Conservation (phyloP, 2,888 invertebrate species). For the Saturnia pavonia region DNA sequence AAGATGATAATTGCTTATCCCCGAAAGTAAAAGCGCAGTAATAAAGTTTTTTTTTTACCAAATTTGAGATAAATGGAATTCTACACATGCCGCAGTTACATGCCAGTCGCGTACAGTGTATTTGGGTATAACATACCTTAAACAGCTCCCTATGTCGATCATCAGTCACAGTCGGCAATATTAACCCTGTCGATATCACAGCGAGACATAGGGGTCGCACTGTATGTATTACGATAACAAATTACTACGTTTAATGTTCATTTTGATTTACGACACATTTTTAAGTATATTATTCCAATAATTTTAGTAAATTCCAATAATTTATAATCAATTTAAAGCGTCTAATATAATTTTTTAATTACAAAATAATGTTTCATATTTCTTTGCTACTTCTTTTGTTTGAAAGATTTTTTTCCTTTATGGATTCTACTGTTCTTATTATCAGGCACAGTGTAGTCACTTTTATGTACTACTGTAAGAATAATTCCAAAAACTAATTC, state of each 20-base stretch:
- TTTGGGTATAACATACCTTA: not conserved
- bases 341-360: no score
- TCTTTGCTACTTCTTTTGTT: no score
- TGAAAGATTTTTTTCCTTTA: no score
- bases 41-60: no score
- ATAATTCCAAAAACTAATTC: no score
- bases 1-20: no score
- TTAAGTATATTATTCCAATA: not conserved
- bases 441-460: no score
- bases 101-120: not conserved
- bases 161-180: constrained; percentile 9
- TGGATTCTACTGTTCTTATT: no score
- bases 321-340: not conserved
- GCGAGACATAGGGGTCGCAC: not conserved
- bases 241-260: constrained; percentile 1
- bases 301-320: no score
- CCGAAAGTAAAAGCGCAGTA: no score
- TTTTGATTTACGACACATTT: not conserved
- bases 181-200: constrained; percentile 11
- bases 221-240: not conserved
- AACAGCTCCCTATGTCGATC: not conserved
- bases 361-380: no score
- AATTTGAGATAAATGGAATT: not conserved
- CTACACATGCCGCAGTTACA: not conserved
- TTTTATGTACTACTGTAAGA: no score